Evolutionary conservation across 2,113 vertebrate species (phyloP).

Genomic region (Peromyscus maniculatus): DNA sequence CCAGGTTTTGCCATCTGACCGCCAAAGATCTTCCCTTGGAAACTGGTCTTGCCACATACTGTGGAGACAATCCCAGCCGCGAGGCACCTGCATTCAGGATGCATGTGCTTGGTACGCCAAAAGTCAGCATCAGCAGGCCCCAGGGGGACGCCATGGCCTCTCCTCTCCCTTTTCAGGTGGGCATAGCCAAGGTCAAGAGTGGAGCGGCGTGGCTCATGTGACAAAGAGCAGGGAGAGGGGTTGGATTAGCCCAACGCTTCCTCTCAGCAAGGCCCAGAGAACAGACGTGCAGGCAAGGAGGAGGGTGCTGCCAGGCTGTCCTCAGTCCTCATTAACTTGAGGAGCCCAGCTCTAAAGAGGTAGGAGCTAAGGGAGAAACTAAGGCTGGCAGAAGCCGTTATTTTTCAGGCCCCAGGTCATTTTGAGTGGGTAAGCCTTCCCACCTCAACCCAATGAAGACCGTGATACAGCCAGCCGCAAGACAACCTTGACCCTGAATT

Average conservation of each 20-base stretch:
- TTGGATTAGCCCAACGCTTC: not conserved
- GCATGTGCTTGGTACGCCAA: not conserved
- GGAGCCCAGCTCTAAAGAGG: not conserved
- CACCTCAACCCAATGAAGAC: not conserved
- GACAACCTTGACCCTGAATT: not conserved
- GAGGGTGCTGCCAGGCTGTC: not conserved
- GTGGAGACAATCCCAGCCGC: conserved; percentile 14
- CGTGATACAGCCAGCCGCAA: not conserved
- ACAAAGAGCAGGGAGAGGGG: not conserved
- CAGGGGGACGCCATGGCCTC: not conserved
- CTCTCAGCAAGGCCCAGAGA: not conserved
- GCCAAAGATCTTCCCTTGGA: conserved; percentile 18
- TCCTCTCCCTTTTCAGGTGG: not conserved
- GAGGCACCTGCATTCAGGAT: not conserved
- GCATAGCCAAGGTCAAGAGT: not conserved
- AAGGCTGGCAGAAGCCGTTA: not conserved
- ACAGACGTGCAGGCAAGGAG: too few species aligned
- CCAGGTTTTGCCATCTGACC: not conserved
- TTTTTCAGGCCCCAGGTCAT: not conserved
- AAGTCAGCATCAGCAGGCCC: not conserved
- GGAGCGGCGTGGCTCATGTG: too few species aligned
- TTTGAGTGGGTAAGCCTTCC: too few species aligned
- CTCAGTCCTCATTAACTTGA: too few species aligned
- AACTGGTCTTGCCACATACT: conserved; percentile 57
- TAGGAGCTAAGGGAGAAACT: not conserved